These are phyloP conservation scores for Cheilosia scutellata DNA, from an alignment of 2,888 invertebrate species.

Conservation along the genomic window DNA sequence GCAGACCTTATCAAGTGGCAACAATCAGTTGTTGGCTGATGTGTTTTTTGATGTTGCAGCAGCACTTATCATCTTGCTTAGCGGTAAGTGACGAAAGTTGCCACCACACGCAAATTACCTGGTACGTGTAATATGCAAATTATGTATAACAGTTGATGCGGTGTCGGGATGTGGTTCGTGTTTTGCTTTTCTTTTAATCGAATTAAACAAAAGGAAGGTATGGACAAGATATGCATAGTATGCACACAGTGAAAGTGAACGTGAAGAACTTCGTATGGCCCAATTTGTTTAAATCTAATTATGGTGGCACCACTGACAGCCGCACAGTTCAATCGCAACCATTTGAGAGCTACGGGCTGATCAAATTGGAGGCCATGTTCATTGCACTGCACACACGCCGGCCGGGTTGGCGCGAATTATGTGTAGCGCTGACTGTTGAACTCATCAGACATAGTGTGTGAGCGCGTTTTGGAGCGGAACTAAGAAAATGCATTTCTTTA, in stretches of 20 bases:
- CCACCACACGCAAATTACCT: conserved; percentile 56
- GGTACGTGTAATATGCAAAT: conserved; percentile 73
- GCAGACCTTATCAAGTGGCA: conserved; percentile 52
- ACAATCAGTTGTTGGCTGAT: conserved; percentile 55
- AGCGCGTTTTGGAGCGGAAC: conserved; percentile 60
- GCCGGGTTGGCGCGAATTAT: conserved; percentile 12
- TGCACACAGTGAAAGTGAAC: conserved; percentile 35
- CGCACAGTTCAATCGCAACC: conserved; percentile 53
- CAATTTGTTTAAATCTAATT: conserved; percentile 72
- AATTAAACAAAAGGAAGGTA: conserved; percentile 50
- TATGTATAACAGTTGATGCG: conserved; percentile 28
- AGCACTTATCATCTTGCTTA: conserved; percentile 57
- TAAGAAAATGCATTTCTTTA: conserved; percentile 37
- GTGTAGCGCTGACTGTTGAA: conserved; percentile 44
- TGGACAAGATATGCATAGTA: background rate
- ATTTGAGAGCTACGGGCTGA: conserved; percentile 45
- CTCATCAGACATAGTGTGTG: conserved; percentile 31
- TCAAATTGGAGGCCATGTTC: conserved; percentile 73
- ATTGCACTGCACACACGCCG: conserved; percentile 44
- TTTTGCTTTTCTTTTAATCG: conserved; percentile 34
- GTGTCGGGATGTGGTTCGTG: background rate
- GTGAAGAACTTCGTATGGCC: conserved; percentile 53
- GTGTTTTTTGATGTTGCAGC: conserved; percentile 49
- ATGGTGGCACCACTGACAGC: conserved; percentile 56
- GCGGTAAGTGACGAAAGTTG: conserved; percentile 73